phyloP scores from a whole-genome alignment of 2,888 invertebrate species.

The Sepioteuthis lessoniana region DNA sequence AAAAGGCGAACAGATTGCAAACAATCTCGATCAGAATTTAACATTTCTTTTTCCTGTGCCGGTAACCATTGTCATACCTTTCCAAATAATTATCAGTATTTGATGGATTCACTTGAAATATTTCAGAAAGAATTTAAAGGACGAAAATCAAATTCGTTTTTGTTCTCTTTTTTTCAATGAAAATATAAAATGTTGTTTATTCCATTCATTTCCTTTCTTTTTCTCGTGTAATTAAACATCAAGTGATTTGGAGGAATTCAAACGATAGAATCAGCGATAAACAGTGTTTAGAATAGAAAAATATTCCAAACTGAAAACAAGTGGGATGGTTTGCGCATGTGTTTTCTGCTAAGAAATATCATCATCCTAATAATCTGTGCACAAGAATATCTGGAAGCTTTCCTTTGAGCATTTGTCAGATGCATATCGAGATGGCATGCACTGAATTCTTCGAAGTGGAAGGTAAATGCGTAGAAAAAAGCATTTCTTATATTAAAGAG shows the following conservation, averaged over 20 bases:
- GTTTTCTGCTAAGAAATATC: background rate
- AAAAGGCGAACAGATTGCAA: too few relatives aligned
- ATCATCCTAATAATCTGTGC: background rate
- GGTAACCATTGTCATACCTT: too few relatives aligned
- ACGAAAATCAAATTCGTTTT: too few relatives aligned
- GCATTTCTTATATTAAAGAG: too few relatives aligned
- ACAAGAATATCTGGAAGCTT: background rate
- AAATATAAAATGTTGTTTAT: too few relatives aligned
- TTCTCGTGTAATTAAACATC: background rate
- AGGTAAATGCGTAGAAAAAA: background rate
- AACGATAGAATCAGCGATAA: background rate
- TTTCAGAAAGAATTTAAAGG: too few relatives aligned
- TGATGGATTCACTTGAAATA: too few relatives aligned
- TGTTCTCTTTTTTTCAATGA: too few relatives aligned
- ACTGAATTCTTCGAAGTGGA: background rate
- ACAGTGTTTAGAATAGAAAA: background rate
- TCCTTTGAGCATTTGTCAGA: background rate
- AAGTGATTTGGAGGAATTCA: background rate
- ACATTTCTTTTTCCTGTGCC: too few relatives aligned
- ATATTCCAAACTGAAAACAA: background rate
- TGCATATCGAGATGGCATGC: background rate
- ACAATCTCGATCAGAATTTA: too few relatives aligned
- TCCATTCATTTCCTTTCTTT: background rate
- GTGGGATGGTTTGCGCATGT: background rate
- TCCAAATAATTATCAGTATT: too few relatives aligned